Evolutionary conservation across 2,888 invertebrate species (phyloP), one percentile per base, ranked within the genome.

Genomic region (Zygaena filipendulae): DNA sequence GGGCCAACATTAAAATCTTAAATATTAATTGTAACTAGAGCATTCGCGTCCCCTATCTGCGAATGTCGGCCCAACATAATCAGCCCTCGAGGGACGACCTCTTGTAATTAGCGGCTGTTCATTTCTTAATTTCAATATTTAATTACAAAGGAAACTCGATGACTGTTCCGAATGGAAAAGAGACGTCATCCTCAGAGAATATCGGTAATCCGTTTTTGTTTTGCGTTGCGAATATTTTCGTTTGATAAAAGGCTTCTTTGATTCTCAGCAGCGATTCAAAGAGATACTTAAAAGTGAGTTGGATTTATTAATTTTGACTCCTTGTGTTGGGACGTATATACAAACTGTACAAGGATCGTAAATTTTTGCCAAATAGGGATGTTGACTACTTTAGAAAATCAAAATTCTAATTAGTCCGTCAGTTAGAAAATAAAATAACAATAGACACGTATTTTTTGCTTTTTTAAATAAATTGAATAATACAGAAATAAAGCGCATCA

Each of bases 101-200:
- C 74, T 61, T 63, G 71, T 80, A 81, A 80, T 81, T 80, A 80
- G 77, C 72, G 79, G 72, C 77, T 80, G 80, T 77, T 81, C 79
- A 80, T 81, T 81, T 81, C 81, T 81, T 81, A 81, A 81, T 81
- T 81, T 80, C 79, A 81, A 81, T 81, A 80, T 81, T 81, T 81
- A 81, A 81, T 81, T 81, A 81, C 79, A 75, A 79, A 79, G 79
- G 79, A 77, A 77, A 77, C 75, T 74, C 77, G 70, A 77, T 54
- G 72, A 77, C 64, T 77, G 72, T 68, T 56, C 38, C 48, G 50
- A 57, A 66, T 49, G 55, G 54, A 55, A 69, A 59, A 60, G 67
- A 74, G 70, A 79, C 79, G 79, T 79, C 79, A 79, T 69, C 66
- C 52, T 63, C 79, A 77, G 72, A 72, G 71, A 72, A 66, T 66